Evolutionary conservation across 1,140 invertebrate genomes (phyloP).

Genomic region (Cryptotermes secundus): DNA sequence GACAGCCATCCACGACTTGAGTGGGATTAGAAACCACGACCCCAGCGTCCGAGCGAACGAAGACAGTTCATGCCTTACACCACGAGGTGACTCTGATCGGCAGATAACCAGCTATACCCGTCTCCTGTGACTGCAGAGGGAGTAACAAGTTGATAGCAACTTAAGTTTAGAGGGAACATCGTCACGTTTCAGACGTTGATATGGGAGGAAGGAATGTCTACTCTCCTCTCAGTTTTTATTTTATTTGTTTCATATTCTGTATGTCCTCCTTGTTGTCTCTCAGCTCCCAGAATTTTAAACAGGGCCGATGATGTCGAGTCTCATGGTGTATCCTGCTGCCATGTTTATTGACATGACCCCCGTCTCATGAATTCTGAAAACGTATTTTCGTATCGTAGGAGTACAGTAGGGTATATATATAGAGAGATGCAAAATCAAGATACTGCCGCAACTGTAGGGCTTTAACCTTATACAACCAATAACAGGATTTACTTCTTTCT

Average conservation of each 20-base stretch:
- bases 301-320: slow-evolving; percentile 20
- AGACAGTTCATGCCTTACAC: too few relatives aligned
- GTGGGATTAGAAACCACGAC: too few relatives aligned
- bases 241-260: slow-evolving; percentile 25
- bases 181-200: background rate
- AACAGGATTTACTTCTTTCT: background rate
- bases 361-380: slow-evolving; percentile 22
- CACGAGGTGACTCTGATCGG: too few relatives aligned
- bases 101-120: too few relatives aligned
- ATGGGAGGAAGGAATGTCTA: background rate
- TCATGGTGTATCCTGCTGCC: background rate
- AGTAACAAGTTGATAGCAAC: background rate
- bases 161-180: background rate
- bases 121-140: too few relatives aligned
- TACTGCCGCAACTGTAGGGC: background rate
- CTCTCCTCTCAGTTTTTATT: slow-evolving; percentile 6
- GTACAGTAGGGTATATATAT: background rate
- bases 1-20: too few relatives aligned
- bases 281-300: background rate
- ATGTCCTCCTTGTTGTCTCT: background rate
- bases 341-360: slow-evolving; percentile 24
- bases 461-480: background rate
- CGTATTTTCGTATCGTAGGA: background rate
- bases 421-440: too few relatives aligned
- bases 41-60: too few relatives aligned